These are phyloP conservation scores for Noctua fimbriata DNA, from an alignment of 2,888 invertebrate species.

Conservation along the genomic window DNA sequence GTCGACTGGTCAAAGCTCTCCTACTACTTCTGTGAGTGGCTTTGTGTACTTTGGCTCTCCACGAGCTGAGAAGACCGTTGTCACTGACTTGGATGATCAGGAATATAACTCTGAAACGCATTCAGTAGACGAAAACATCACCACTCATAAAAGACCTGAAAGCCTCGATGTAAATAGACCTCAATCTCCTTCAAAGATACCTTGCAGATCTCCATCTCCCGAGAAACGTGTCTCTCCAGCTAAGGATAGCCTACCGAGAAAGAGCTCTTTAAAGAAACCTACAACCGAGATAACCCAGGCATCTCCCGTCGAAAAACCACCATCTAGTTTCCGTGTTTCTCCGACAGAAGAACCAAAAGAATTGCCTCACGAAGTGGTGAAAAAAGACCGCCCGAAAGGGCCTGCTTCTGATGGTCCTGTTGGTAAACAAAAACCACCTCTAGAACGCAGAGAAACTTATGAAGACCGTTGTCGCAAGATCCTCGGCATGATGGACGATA, in stretches of 20 bases:
- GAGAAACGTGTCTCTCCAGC: constrained; percentile 77
- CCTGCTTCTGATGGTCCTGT: constrained; percentile 71
- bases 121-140: constrained; percentile 64
- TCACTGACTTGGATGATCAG: constrained; percentile 83
- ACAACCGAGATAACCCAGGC: constrained; percentile 71
- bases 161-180: constrained; percentile 72
- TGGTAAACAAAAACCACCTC: constrained; percentile 88
- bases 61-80: constrained; percentile 73
- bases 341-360: constrained; percentile 78
- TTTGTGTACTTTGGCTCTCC: constrained; percentile 87
- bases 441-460: constrained; percentile 93
- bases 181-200: constrained; percentile 84
- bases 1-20: constrained; percentile 88
- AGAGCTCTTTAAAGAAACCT: constrained; percentile 87
- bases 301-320: constrained; percentile 84
- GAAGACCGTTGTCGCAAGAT: constrained; percentile 93
- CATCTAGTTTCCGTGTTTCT: constrained; percentile 83
- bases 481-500: constrained; percentile 91
- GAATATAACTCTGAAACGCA: constrained; percentile 70
- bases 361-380: constrained; percentile 74
- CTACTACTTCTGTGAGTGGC: constrained; percentile 90
- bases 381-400: constrained; percentile 77
- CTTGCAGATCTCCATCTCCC: constrained; percentile 84
- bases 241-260: constrained; percentile 84
- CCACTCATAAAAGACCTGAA: constrained; percentile 69